Evolutionary conservation across 2,888 invertebrate species (phyloP), one percentile per base, ranked within the genome.

Genomic region (Ischnura elegans): DNA sequence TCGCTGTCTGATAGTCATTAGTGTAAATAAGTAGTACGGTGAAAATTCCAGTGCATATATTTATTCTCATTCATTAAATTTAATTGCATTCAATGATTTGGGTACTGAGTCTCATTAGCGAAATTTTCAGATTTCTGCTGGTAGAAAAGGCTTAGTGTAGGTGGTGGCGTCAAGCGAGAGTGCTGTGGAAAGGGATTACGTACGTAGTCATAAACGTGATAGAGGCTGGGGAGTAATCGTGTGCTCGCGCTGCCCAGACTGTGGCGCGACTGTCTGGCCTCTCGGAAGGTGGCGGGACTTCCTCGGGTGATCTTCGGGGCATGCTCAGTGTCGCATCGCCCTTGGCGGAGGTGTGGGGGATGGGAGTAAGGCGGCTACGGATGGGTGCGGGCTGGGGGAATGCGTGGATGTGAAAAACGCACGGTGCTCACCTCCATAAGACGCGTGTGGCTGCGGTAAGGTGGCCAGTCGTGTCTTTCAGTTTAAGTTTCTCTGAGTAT

Each of bases 261-360:
- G 76, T 76, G 76, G 76, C 76, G 76, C 76, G 76, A 36, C 36
- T 36, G 76, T 10, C 76, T 29, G 76, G 29, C 76, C 25, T 36
- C 76, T 29, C 29, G 36, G 76, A 76, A 76, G 76, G 29, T 76
- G 76, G 76, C 76, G 76, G 76, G 21, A 2, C 2, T 1, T 8
- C 61, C 61, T 8, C 76, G 1, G 10, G 76, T 25, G 76, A 10
- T 8, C 76, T 10, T 36, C 36, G 36, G 76, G 76, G 36, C 76
- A 76, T 76, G 76, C 76, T 76, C 76, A 76, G 76, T 76, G 76
- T 76, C 76, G 76, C 76, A 76, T 21, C 76, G 13, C 36, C 36
- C 76, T 29, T 36, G 29, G 1, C 29, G 13, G 1, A 8, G 29
- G 36, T 6, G 36, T 29, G 36, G 76, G 16, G 29, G 61, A 61